Conservation (phyloP, 2,888 invertebrate genomes). For the Heteromurus nitidus region DNA sequence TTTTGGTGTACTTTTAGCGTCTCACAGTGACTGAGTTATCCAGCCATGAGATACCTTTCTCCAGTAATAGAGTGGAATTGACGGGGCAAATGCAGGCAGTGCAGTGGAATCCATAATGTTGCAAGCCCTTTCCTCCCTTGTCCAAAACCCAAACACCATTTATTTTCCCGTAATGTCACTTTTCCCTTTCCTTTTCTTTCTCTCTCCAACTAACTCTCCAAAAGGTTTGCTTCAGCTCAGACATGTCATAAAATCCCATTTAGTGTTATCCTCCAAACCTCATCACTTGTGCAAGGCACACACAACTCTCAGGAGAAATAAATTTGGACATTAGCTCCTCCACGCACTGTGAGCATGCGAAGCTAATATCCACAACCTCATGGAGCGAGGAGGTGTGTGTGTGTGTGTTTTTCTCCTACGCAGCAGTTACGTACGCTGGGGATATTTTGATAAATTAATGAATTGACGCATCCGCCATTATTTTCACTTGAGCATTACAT, state of each 20-base stretch:
- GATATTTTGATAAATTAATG: constrained; percentile 38
- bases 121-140: not conserved
- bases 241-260: not conserved
- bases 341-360: not conserved
- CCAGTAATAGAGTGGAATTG: not conserved
- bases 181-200: not conserved
- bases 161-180: not conserved
- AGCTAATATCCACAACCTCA: not conserved
- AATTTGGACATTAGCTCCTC: not conserved
- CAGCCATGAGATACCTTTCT: not conserved
- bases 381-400: not conserved
- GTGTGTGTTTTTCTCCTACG: not conserved
- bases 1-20: no score
- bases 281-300: no score
- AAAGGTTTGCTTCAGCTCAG: not conserved
- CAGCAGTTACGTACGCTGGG: not conserved
- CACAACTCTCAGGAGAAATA: no score
- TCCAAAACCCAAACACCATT: not conserved
- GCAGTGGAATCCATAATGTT: not conserved
- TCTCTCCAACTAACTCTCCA: not conserved
- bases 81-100: not conserved
- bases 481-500: not conserved
- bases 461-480: constrained; percentile 13
- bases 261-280: not conserved
- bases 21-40: not conserved